Evolutionary conservation across 2,888 invertebrate genomes (phyloP).

Genomic region (Tetragonisca angustula): DNA sequence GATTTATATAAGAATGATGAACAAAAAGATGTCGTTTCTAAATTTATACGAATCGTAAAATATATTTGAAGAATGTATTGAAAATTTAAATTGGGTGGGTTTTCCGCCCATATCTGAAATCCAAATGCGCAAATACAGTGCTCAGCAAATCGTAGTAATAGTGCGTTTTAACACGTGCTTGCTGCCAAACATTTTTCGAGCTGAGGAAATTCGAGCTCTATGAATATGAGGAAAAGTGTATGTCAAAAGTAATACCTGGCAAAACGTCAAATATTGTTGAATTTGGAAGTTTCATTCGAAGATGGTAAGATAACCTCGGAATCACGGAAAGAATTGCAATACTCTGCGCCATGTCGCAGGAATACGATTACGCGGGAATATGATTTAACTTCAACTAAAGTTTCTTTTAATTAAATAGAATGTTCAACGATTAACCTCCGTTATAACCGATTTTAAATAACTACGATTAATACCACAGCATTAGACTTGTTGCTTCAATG

Average conservation of each 20-base stretch:
- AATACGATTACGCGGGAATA: slow-evolving; percentile 32
- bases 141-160: slow-evolving; percentile 36
- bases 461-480: background rate
- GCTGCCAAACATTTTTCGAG: slow-evolving; percentile 34
- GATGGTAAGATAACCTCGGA: slow-evolving; percentile 77
- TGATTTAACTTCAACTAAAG: slow-evolving; percentile 16
- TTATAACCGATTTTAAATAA: background rate
- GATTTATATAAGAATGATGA: background rate
- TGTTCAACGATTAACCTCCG: background rate
- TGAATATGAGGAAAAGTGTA: slow-evolving; percentile 27
- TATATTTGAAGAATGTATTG: slow-evolving; percentile 20
- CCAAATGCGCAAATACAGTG: slow-evolving; percentile 46
- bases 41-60: background rate
- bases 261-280: slow-evolving; percentile 74
- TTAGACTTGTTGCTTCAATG: slow-evolving; percentile 5
- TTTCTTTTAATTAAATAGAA: background rate
- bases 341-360: slow-evolving; percentile 51
- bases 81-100: slow-evolving; percentile 44
- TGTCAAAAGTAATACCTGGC: slow-evolving; percentile 72
- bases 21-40: background rate
- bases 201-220: slow-evolving; percentile 14
- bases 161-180: slow-evolving; percentile 62
- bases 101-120: slow-evolving; percentile 46
- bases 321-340: slow-evolving; percentile 76
- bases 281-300: slow-evolving; percentile 74